Base-by-base conservation (phyloP, 2,797 vertebrate genomes). In the Macropus fuliginosus region DNA sequence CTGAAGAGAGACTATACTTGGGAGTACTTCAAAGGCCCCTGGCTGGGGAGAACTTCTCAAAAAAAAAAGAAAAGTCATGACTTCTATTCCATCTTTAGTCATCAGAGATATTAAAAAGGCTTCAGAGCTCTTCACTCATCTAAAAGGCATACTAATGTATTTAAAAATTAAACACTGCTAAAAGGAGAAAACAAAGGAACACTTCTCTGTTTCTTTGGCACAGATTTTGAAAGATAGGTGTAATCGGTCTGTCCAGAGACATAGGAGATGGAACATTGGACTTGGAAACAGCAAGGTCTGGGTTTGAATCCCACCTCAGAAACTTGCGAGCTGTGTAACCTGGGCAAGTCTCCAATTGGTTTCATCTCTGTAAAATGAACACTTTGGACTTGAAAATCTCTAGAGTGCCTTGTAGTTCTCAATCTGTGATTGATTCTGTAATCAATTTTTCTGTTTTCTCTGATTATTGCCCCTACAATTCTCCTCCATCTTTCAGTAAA, bases 1-100 rank as follows among this genome's bases (percentile, higher is more conserved):
- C 96, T 97, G 97, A 98, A 98, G 97, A 96, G 92, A 97, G 97
- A 96, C 94, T 96, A 96, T 94, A 98, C 96, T 96, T 95, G 90
- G 96, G 95, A 98, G 97, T 95, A 98, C 98, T 98, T 98, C 98
- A 98, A 98, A 98, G 97, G 59, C 90, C 54, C 31, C 90, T 91
- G 90, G 54, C 96, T 96, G 50, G 54, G 95, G 57, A 94, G 97
- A 94, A 34, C 96, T 98, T 97, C 96, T 94, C 94, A 94, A 66
- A 96, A 96, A 97, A 95, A 95, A 93, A 95, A 52, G 52, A 6
- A 96, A 97, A 96, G 91, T 66, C 95, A 97, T 27, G 34, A 94
- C 93, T 95, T 97, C 96, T 95, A 96, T 97, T 96, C 95, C 97
- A 98, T 96, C 97, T 97, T 97, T 98, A 98, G 96, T 98, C 92